Percentiles rank a stretch among this genome's conserved stretches.
These are phyloP conservation scores for Cherax quadricarinatus DNA, from an alignment of 1,140 invertebrate species.

Conservation along the genomic window DNA sequence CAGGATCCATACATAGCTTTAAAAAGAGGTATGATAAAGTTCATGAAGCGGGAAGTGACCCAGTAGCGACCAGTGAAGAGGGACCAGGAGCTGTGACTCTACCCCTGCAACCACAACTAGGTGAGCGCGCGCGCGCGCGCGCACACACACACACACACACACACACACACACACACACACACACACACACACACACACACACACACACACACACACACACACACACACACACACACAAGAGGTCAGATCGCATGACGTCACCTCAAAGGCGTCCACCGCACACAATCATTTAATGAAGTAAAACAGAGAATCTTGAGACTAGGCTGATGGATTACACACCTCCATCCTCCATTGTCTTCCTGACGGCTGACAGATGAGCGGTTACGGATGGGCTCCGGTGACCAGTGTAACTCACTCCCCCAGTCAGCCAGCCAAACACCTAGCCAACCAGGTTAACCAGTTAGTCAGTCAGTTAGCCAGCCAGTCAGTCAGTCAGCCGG, in stretches of 20 bases:
- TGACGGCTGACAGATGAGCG: constrained; percentile 46
- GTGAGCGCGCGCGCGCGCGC: too few relatives aligned
- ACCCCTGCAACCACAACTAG: too few relatives aligned
- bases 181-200: constrained; percentile 4
- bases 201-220: background rate
- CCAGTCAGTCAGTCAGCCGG: background rate
- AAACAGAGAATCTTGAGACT: constrained; percentile 33
- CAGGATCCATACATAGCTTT: too few relatives aligned
- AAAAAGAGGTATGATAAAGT: too few relatives aligned
- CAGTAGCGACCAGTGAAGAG: too few relatives aligned
- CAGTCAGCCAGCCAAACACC: background rate
- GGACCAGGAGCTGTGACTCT: too few relatives aligned
- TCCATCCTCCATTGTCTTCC: constrained; percentile 46
- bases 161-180: background rate
- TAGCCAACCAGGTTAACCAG: background rate
- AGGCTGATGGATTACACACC: constrained; percentile 45
- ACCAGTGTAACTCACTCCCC: background rate
- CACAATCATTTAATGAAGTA: constrained; percentile 48
- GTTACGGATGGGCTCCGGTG: constrained; percentile 20
- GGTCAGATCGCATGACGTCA: background rate
- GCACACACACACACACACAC: constrained; percentile 5
- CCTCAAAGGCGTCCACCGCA: background rate
- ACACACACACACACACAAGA: background rate
- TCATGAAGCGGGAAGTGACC: too few relatives aligned
- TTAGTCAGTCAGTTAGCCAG: background rate